phyloP scores from a whole-genome alignment of 2,113 vertebrate species.

The Ophthalmolycus amberensis region DNA sequence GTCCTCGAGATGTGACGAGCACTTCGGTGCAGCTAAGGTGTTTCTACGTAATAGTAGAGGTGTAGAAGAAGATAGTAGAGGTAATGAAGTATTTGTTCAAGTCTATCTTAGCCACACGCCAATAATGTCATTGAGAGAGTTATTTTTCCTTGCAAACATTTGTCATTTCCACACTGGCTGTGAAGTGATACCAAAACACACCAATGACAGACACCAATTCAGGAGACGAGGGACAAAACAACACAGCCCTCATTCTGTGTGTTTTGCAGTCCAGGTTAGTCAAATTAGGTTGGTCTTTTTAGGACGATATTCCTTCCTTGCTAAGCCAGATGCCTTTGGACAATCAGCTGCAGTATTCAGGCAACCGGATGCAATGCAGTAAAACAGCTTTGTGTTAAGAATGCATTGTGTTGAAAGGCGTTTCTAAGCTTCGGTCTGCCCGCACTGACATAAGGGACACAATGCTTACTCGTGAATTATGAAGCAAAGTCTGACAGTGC shows the following conservation, averaged over 20 bases:
- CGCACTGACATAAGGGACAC: neutral
- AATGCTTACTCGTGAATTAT: conserved; percentile 2
- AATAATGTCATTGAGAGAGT: neutral
- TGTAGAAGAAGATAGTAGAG: neutral
- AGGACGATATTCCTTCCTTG: neutral
- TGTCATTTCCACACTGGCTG: neutral
- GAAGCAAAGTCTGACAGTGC: neutral
- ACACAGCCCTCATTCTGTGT: neutral
- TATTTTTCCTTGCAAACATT: neutral
- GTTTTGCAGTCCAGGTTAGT: neutral
- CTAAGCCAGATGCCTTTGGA: too few relatives aligned
- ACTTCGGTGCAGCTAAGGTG: neutral
- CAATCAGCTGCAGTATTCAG: too few relatives aligned
- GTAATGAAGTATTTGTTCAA: neutral
- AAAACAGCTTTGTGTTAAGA: neutral
- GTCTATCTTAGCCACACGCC: neutral
- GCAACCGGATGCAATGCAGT: neutral
- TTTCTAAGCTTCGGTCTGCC: conserved; percentile 2
- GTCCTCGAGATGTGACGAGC: neutral
- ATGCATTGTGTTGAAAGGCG: neutral
- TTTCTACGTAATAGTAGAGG: neutral
- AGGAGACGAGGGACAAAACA: neutral
- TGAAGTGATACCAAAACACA: neutral
- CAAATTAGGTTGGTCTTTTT: too few relatives aligned
- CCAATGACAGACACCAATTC: neutral